Conservation (phyloP, 2,797 vertebrate species). For the Mareca penelope region DNA sequence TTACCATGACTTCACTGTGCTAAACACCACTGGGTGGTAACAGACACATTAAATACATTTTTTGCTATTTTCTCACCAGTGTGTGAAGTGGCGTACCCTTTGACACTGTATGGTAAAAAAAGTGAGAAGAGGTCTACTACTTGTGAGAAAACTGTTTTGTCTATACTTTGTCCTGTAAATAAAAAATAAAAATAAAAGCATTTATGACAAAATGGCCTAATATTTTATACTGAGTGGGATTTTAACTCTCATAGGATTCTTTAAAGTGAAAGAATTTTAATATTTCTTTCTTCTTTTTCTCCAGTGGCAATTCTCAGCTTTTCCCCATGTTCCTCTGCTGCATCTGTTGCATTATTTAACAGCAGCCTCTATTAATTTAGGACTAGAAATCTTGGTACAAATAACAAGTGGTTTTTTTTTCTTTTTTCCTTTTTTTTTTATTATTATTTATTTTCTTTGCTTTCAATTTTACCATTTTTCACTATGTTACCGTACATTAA, state of each 20-base stretch:
- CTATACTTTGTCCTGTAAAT: background rate
- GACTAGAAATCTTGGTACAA: background rate
- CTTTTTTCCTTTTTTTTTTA: too few species aligned
- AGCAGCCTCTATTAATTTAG: conserved; percentile 36
- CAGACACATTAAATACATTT: background rate
- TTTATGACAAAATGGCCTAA: conserved; percentile 17
- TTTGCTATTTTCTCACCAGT: background rate
- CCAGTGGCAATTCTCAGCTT: conserved; percentile 8
- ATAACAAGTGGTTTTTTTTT: background rate
- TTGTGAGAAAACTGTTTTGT: background rate
- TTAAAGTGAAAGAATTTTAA: conserved; percentile 41
- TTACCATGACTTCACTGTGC: background rate
- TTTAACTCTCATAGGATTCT: conserved; percentile 36
- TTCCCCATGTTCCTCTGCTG: background rate
- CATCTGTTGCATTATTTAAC: conserved; percentile 44
- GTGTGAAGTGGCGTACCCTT: background rate
- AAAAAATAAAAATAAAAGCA: background rate
- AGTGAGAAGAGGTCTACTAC: background rate
- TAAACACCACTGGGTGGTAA: background rate
- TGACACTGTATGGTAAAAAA: background rate
- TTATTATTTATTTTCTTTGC: background rate
- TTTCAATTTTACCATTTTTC: conserved; percentile 27
- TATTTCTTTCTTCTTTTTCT: conserved; percentile 50
- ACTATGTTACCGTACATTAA: background rate
- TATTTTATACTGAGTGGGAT: conserved; percentile 33